Percentiles rank a stretch among this genome's conserved stretches.
These are phyloP conservation scores for Parambassis ranga DNA, from an alignment of 2,797 vertebrate species.

Conservation along the genomic window DNA sequence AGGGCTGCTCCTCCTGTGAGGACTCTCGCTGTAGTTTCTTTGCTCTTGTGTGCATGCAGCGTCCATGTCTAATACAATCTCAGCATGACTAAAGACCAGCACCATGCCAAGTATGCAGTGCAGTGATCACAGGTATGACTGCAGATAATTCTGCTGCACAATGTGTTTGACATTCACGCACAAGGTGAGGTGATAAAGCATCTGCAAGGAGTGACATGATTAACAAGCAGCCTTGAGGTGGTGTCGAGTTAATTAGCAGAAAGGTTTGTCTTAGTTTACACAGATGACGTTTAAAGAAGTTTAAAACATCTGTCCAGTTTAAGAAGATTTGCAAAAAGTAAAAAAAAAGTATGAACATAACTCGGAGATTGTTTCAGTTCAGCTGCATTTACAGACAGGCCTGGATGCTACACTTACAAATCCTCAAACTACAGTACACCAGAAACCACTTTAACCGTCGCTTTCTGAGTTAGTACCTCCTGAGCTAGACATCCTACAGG, in stretches of 20 bases:
- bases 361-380: background rate
- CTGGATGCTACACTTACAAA: background rate
- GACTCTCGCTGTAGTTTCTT: slow-evolving; percentile 33
- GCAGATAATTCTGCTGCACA: slow-evolving; percentile 36
- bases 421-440: background rate
- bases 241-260: background rate
- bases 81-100: slow-evolving; percentile 47
- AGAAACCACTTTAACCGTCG: slow-evolving; percentile 11
- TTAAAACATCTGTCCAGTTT: background rate
- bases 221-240: background rate
- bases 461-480: slow-evolving; percentile 14
- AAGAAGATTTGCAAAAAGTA: background rate
- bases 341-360: background rate
- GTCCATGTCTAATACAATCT: slow-evolving; percentile 54
- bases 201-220: slow-evolving; percentile 6
- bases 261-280: background rate
- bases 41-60: slow-evolving; percentile 45
- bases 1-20: slow-evolving; percentile 30
- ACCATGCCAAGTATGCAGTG: slow-evolving; percentile 37
- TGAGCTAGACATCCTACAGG: slow-evolving; percentile 5
- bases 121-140: slow-evolving; percentile 55
- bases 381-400: background rate
- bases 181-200: slow-evolving; percentile 39
- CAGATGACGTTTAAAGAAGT: background rate
- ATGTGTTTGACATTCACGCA: slow-evolving; percentile 37